phyloP scores from a whole-genome alignment of 2,888 invertebrate species.

The Erynnis tages region DNA sequence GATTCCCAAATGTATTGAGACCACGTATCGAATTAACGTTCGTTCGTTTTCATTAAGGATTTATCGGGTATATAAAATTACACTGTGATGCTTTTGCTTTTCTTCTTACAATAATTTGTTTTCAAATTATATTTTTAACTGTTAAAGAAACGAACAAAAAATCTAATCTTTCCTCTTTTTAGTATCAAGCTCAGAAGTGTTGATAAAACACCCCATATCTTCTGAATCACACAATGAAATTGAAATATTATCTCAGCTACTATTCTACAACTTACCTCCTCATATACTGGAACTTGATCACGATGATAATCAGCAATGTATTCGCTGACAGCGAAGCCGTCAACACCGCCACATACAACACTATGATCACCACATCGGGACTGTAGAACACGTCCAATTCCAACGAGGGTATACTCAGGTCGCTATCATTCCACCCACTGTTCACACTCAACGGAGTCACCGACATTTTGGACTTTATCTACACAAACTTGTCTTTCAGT shows the following conservation, averaged over 20 bases:
- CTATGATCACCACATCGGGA: slow-evolving; percentile 79
- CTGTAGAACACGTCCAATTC: slow-evolving; percentile 67
- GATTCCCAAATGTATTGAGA: neutral
- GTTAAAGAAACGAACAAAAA: too few relatives aligned
- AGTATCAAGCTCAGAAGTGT: too few relatives aligned
- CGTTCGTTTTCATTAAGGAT: neutral
- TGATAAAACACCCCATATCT: too few relatives aligned
- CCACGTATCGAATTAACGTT: neutral
- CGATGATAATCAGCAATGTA: slow-evolving; percentile 85
- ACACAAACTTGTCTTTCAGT: neutral
- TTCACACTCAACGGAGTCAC: slow-evolving; percentile 1
- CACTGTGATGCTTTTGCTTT: too few relatives aligned
- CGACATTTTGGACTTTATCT: slow-evolving; percentile 1
- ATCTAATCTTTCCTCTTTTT: too few relatives aligned
- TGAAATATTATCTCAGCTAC: too few relatives aligned
- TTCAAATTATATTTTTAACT: too few relatives aligned
- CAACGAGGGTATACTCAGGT: slow-evolving; percentile 46
- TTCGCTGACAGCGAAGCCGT: slow-evolving; percentile 85
- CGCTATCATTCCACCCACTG: slow-evolving; percentile 48
- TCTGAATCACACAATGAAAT: too few relatives aligned
- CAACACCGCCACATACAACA: slow-evolving; percentile 84
- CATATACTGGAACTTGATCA: slow-evolving; percentile 87
- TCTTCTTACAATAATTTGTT: too few relatives aligned
- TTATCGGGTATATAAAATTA: neutral
- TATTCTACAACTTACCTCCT: slow-evolving; percentile 83